phyloP scores from a whole-genome alignment of 30 jellyfish, hydroid and myxozoan genomes.

The Aurelia aurita complex sp. Pacific region DNA sequence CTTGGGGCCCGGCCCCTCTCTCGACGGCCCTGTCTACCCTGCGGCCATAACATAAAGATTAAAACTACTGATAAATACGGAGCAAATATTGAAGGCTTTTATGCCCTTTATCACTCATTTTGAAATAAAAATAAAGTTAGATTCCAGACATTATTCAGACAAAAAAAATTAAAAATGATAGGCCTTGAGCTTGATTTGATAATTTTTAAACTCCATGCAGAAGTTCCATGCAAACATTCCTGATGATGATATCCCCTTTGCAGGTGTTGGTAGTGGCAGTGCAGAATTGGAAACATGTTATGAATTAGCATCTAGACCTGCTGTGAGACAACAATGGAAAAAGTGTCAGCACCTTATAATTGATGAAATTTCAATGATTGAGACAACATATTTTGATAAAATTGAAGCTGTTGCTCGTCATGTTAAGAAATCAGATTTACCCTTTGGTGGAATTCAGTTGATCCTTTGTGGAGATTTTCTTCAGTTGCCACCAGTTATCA shows the following conservation, averaged over 20 bases:
- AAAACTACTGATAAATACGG: too few relatives aligned
- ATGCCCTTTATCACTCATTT: too few relatives aligned
- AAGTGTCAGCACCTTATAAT: slow-evolving; percentile 75
- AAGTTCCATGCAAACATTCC: too few relatives aligned
- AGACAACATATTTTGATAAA: slow-evolving; percentile 80
- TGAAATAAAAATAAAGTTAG: too few relatives aligned
- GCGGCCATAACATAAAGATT: too few relatives aligned
- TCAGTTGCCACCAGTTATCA: slow-evolving; percentile 94
- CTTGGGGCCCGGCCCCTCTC: too few relatives aligned
- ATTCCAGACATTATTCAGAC: too few relatives aligned
- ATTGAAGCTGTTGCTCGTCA: slow-evolving; percentile 85
- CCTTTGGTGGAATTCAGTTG: slow-evolving; percentile 99
- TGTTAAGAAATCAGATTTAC: slow-evolving; percentile 52
- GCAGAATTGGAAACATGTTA: slow-evolving; percentile 70
- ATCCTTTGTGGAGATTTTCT: slow-evolving; percentile 90
- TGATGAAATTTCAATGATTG: slow-evolving; percentile 96
- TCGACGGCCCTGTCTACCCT: too few relatives aligned
- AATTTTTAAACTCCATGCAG: too few relatives aligned
- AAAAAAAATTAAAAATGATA: too few relatives aligned
- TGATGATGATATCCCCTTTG: not conserved
- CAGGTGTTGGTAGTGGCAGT: slow-evolving; percentile 95
- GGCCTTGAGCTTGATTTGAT: too few relatives aligned
- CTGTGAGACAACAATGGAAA: slow-evolving; percentile 80
- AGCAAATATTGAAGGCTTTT: too few relatives aligned
- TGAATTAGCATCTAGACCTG: slow-evolving; percentile 85